Conservation (phyloP, 1,140 invertebrate genomes). For the Dendroctonus ponderosae region DNA sequence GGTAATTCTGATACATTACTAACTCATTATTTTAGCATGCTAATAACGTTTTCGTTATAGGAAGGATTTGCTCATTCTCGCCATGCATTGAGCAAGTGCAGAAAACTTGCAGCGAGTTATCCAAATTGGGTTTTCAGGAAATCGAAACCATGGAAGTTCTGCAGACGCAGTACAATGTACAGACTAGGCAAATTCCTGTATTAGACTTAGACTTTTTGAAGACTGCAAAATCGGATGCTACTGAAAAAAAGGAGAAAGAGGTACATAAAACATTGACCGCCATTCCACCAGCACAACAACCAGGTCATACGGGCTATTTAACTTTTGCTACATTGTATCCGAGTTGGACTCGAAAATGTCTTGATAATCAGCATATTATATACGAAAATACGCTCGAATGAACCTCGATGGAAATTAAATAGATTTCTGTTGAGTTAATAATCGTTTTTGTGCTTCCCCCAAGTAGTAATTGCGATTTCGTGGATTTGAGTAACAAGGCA, state of each 20-base stretch:
- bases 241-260: conserved; percentile 52
- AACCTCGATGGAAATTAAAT: no score
- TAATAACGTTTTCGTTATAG: conserved; percentile 15
- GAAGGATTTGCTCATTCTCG: conserved; percentile 90
- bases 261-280: conserved; percentile 65
- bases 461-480: no score
- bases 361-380: no score
- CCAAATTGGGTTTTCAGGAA: conserved; percentile 74
- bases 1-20: conserved; percentile 52
- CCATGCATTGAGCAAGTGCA: conserved; percentile 98
- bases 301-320: conserved; percentile 93
- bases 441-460: no score
- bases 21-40: neutral
- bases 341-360: conserved; percentile 25
- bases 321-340: conserved; percentile 86
- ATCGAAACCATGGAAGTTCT: conserved; percentile 86
- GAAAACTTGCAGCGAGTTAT: conserved; percentile 71
- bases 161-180: conserved; percentile 77
- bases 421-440: no score
- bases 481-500: no score
- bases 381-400: no score
- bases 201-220: conserved; percentile 64
- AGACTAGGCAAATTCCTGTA: conserved; percentile 67
- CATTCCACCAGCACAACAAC: conserved; percentile 64
- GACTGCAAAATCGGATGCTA: conserved; percentile 40